Evolutionary conservation across 2,797 vertebrate genomes (phyloP), one percentile per base, ranked within the genome.

Genomic region (Coilia nasus): DNA sequence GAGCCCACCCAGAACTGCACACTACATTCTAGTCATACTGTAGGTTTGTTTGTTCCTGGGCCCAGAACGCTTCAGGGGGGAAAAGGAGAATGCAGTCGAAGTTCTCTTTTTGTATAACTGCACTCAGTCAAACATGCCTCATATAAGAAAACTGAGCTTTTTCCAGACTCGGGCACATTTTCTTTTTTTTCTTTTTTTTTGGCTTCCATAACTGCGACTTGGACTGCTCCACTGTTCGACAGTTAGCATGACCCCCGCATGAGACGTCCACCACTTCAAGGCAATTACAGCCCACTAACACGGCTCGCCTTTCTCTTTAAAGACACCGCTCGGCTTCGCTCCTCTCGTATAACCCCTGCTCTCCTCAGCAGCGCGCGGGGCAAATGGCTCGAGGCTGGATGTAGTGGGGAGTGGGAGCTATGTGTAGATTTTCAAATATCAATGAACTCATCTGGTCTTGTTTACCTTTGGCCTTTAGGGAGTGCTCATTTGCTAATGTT

Each of bases 371-470:
- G 4, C 19, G 19, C 17, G 15, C 35, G 21, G 35, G 19, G 67
- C 67, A 75, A 9, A 41, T 1, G 9, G 31, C 71, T 78, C 31
- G 6, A 44, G 71, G 21, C 71, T 41, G 67, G 14, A 75, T 75
- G 31, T 35, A 23, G 35, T 19, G 17, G 19, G 41, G 71, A 78
- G 31, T 44, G 31, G 35, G 71, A 12, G 19, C 31, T 59, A 2
- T 85, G 84, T 82, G 83, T 87, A 86, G 56, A 86, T 84, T 87
- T 81, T 3, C 7, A 82, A 88, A 85, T 87, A 82, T 81, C 84
- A 88, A 86, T 85, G 67, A 84, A 88, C 80, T 90, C 85, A 87
- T 84, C 83, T 25, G 46, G 47, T 67, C 17, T 47, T 86, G 62
- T 83, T 87, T 78, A 17, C 17, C 2, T 78, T 7, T 41, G 71